These are phyloP conservation scores for Ptiloglossa arizonensis DNA, from an alignment of 1,140 invertebrate species.

Conservation along the genomic window DNA sequence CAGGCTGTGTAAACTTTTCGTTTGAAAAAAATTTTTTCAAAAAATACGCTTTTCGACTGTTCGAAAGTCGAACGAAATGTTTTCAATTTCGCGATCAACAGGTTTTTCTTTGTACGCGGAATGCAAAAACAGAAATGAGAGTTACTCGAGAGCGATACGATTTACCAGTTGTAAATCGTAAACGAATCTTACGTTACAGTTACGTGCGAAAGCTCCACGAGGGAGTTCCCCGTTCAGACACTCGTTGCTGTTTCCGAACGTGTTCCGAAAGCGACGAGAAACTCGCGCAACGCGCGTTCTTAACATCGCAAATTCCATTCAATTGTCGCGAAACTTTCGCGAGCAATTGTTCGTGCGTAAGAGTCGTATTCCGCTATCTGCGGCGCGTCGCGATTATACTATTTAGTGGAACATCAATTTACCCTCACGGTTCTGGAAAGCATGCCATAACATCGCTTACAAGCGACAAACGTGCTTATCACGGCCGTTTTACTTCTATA, in stretches of 20 bases:
- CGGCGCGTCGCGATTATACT: not conserved
- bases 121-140: no score
- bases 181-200: not conserved
- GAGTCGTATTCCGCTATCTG: not conserved
- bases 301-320: conserved; percentile 19
- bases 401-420: conserved; percentile 10
- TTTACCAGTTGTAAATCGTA: not conserved
- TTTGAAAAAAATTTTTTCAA: not conserved
- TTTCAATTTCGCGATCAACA: no score
- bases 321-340: conserved; percentile 49
- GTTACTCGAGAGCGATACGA: not conserved
- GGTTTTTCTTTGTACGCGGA: not conserved
- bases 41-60: no score
- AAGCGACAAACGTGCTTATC: not conserved
- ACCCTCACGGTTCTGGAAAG: not conserved
- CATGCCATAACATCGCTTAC: not conserved
- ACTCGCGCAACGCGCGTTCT: conserved; percentile 14
- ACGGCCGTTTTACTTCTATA: not conserved
- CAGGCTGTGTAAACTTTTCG: no score
- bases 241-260: not conserved
- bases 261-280: not conserved
- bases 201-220: not conserved
- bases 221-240: conserved; percentile 16
- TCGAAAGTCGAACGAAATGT: no score
- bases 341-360: conserved; percentile 3